Evolutionary conservation across 2,888 invertebrate species (phyloP).

Genomic region (Hedychridium roseum): DNA sequence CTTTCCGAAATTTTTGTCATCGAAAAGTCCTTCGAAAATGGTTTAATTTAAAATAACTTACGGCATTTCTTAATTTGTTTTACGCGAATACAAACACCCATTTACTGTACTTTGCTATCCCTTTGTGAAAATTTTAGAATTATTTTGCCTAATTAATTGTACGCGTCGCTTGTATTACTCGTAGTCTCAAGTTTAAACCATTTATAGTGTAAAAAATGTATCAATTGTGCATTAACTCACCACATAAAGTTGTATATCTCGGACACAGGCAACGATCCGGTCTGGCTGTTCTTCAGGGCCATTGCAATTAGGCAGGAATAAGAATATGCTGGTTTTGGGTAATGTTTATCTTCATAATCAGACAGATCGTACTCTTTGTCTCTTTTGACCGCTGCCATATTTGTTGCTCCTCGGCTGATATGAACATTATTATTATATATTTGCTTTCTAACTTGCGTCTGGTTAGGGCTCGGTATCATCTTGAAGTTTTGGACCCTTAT

Average conservation of each 20-base stretch:
- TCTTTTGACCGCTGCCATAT: constrained; percentile 42
- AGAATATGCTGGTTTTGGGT: constrained; percentile 96
- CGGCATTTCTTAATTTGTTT: no score
- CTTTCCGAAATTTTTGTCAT: no score
- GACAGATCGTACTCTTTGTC: constrained; percentile 54
- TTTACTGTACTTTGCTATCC: no score
- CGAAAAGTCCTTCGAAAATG: no score
- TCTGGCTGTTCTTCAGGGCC: constrained; percentile 95
- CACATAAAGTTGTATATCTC: constrained; percentile 99
- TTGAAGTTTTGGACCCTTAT: constrained; percentile 58
- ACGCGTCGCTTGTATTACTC: no score
- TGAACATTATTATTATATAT: constrained; percentile 58
- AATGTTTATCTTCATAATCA: constrained; percentile 70
- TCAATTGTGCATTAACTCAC: no score
- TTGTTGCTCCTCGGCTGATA: constrained; percentile 31
- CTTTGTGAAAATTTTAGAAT: no score
- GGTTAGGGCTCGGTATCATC: constrained; percentile 45
- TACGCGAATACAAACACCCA: no score
- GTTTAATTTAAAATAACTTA: no score
- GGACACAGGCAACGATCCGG: constrained; percentile 94
- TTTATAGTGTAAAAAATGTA: no score
- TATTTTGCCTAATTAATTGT: no score
- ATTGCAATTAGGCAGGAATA: constrained; percentile 98
- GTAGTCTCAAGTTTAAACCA: no score
- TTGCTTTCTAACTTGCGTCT: constrained; percentile 55